Percentiles rank a stretch among this genome's conserved stretches.
Evolutionary conservation across 2,888 invertebrate species (phyloP).

Genomic region (Allacma fusca): DNA sequence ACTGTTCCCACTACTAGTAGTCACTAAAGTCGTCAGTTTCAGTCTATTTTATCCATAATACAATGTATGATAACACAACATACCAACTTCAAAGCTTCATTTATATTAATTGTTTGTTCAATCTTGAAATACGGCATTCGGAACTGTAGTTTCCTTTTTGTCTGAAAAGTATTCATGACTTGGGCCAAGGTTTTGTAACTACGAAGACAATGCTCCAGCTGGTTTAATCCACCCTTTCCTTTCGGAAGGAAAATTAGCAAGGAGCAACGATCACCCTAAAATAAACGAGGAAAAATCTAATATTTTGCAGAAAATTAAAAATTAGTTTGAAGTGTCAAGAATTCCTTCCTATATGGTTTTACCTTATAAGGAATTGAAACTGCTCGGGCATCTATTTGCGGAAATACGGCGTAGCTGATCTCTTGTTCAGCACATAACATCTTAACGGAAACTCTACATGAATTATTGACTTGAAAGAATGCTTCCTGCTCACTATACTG

Average conservation of each 20-base stretch:
- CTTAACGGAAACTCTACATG: conserved; percentile 62
- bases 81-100: conserved; percentile 24
- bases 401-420: conserved; percentile 60
- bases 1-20: too few species aligned
- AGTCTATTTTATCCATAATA: too few species aligned
- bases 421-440: conserved; percentile 65
- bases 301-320: conserved; percentile 11
- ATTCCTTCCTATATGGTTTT: not conserved
- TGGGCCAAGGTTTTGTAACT: not conserved
- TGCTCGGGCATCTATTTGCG: conserved; percentile 62
- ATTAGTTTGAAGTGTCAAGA: not conserved
- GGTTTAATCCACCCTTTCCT: not conserved
- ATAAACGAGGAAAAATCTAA: not conserved
- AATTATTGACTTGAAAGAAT: conserved; percentile 62
- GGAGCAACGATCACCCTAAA: conserved; percentile 15
- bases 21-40: not conserved
- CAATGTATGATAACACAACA: not conserved
- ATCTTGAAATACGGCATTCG: conserved; percentile 18
- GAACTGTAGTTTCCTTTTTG: conserved; percentile 1
- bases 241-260: conserved; percentile 18
- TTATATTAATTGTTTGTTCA: conserved; percentile 1
- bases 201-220: conserved; percentile 23
- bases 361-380: conserved; percentile 64
- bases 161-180: not conserved
- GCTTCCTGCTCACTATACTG: conserved; percentile 5